A percentile compares a stretch with the other conserved stretches of the same genome.
These are phyloP conservation scores for Leptonema lineaticorne DNA, from an alignment of 1,140 invertebrate species.

Conservation along the genomic window DNA sequence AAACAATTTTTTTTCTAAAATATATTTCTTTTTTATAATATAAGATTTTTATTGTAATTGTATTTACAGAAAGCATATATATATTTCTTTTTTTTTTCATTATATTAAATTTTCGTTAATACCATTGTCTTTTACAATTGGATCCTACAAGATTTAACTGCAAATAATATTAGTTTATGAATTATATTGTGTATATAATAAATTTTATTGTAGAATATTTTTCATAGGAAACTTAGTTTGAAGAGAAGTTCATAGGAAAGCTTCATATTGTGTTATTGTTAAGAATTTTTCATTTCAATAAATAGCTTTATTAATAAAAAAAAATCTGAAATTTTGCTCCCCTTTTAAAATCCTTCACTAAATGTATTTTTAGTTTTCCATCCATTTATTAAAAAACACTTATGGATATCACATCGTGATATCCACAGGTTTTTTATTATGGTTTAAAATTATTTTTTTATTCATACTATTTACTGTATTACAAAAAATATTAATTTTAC, in stretches of 20 bases:
- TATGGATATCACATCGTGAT: too few relatives aligned
- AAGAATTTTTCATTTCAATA: conserved; percentile 37
- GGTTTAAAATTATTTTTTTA: too few relatives aligned
- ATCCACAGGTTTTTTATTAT: too few relatives aligned
- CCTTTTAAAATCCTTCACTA: background rate
- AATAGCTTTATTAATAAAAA: conserved; percentile 35
- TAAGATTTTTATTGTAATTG: too few relatives aligned
- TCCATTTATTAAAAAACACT: background rate
- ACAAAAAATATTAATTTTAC: too few relatives aligned
- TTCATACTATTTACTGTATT: too few relatives aligned
- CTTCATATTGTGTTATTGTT: conserved; percentile 34
- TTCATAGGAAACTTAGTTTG: conserved; percentile 27
- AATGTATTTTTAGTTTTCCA: background rate
- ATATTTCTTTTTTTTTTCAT: too few relatives aligned
- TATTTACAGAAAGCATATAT: too few relatives aligned
- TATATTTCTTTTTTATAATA: too few relatives aligned
- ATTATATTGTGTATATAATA: conserved; percentile 30
- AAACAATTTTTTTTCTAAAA: too few relatives aligned
- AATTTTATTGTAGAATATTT: conserved; percentile 33
- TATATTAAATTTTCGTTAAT: background rate
- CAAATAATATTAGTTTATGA: background rate
- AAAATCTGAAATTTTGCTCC: background rate
- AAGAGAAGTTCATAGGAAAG: conserved; percentile 20
- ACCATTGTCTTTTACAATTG: background rate
- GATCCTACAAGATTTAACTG: background rate